These are phyloP conservation scores for Regulus satrapa DNA, from an alignment of 2,113 vertebrate species.

Conservation along the genomic window DNA sequence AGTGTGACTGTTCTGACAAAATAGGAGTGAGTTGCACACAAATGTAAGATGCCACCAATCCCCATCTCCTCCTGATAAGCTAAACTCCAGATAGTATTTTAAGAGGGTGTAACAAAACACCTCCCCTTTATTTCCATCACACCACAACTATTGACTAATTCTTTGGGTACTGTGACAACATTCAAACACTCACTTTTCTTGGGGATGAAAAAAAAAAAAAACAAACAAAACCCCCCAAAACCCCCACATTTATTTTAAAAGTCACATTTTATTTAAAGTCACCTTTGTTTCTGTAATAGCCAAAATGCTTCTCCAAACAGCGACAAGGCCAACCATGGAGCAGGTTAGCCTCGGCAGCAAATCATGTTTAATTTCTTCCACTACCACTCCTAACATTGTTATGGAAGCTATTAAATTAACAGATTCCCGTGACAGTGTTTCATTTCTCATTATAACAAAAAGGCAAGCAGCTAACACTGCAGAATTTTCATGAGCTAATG, in stretches of 20 bases:
- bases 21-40: not conserved
- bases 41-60: not conserved
- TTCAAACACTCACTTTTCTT: not conserved
- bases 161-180: not conserved
- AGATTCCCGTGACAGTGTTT: conserved; percentile 27
- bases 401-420: conserved; percentile 58
- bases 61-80: not conserved
- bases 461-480: conserved; percentile 21
- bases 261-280: too few relatives aligned
- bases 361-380: conserved; percentile 43
- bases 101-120: not conserved
- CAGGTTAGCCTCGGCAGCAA: not conserved
- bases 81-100: not conserved
- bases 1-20: not conserved
- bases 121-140: not conserved
- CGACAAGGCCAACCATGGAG: not conserved
- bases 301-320: not conserved
- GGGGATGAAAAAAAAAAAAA: not conserved
- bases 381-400: not conserved
- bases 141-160: not conserved
- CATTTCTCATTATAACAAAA: conserved; percentile 11
- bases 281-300: not conserved
- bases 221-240: too few relatives aligned
- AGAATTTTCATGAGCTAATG: conserved; percentile 70
- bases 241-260: not conserved